A percentile compares a stretch with the other conserved stretches of the same genome.
Evolutionary conservation across 2,888 invertebrate genomes (phyloP).

Genomic region (Ischnura elegans): DNA sequence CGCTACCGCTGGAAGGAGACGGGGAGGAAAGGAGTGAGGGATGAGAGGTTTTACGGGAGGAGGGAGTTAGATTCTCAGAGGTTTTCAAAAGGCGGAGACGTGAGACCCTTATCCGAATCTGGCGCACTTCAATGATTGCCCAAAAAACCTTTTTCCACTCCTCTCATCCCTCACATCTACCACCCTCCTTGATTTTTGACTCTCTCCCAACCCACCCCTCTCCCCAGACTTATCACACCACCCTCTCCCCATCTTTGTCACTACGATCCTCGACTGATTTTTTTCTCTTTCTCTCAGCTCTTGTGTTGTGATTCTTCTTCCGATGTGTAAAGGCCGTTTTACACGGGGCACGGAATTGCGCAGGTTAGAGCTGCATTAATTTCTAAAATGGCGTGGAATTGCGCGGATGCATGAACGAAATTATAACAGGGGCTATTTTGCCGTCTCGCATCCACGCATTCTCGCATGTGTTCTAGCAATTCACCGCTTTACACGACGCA

Average conservation of each 20-base stretch:
- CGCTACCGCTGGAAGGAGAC: background rate
- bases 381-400: too few species aligned
- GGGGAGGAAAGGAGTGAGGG: background rate
- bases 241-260: background rate
- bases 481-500: too few species aligned
- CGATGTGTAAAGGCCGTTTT: too few species aligned
- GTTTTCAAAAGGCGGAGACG: conserved; percentile 46
- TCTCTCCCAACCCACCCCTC: background rate
- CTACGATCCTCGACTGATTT: conserved; percentile 45
- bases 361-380: too few species aligned
- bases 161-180: background rate
- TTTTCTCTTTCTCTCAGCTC: conserved; percentile 40
- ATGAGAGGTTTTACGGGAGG: background rate
- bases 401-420: too few species aligned
- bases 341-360: too few species aligned
- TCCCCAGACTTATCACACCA: background rate
- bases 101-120: conserved; percentile 43
- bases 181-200: background rate
- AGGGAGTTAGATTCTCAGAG: background rate
- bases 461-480: too few species aligned
- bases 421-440: too few species aligned
- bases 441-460: too few species aligned
- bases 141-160: conserved; percentile 39
- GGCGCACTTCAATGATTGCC: conserved; percentile 58
- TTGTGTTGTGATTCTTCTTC: too few species aligned